Evolutionary conservation across 2,888 invertebrate genomes (phyloP), one percentile per base, ranked within the genome.

Genomic region (Apodemia duryi): DNA sequence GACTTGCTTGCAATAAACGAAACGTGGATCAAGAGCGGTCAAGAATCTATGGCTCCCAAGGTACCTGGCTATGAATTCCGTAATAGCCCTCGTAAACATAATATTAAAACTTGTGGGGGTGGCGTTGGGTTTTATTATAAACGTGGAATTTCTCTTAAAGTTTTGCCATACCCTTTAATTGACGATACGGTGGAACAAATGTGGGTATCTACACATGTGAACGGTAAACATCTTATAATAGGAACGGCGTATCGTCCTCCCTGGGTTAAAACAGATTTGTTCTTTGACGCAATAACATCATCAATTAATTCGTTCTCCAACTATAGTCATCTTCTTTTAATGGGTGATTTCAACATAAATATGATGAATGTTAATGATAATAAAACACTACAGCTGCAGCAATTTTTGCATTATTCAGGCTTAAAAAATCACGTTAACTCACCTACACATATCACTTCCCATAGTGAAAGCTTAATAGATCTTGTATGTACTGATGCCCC

Each of bases 71-170:
- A 57, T 29, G 57, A 13, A 13, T 57, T 57, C 32, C 29, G 57
- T 13, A 29, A 57, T 28, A 3, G 6, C 29, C 57, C 57, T 13
- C 57, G 57, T 29, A 57, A 32, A 32, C 57, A 57, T 13, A 57
- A 29, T 5, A 13, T 57, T 32, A 57, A 32, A 57, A 10, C 2
- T 32, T 11, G 29, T 57, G 57, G 32, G 6, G 57, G 32, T 57
- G 57, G 57, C 13, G 57, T 57, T 29, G 57, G 57, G 10, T 57
- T 57, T 57, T 57, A 57, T 32, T 57, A 32, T 57, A 57, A 57
- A 32, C 11, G 32, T 6, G 32, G 29, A 11, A 57, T 57, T 4
- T 10, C 32, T 13, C 2, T 57, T 1, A 32, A 57, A 32, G 4
- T 57, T 2, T 57, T 57, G 11, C 1, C 57, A 13, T 13, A 35